phyloP scores from a whole-genome alignment of 2,888 invertebrate species.

The Aquatica leii region DNA sequence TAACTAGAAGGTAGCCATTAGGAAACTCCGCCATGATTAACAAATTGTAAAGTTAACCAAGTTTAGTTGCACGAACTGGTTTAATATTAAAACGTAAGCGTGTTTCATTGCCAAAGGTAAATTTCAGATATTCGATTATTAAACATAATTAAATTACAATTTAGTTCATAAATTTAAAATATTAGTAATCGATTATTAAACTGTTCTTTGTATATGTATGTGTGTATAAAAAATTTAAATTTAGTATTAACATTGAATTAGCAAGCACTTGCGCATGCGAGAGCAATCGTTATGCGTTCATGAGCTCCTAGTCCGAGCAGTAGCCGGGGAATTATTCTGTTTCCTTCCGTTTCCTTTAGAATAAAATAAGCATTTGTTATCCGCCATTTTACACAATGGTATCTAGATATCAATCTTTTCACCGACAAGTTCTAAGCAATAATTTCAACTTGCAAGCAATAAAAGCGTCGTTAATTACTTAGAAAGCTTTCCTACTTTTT shows the following conservation, averaged over 20 bases:
- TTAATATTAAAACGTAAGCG: constrained; percentile 27
- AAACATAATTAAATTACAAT: constrained; percentile 25
- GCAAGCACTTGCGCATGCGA: constrained; percentile 51
- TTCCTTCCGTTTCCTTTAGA: constrained; percentile 60
- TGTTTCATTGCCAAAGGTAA: constrained; percentile 27
- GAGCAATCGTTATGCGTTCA: constrained; percentile 50
- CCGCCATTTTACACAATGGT: constrained; percentile 57
- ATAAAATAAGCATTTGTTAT: constrained; percentile 55
- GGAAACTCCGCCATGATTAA: constrained; percentile 27
- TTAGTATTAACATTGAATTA: constrained; percentile 17
- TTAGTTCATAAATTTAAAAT: constrained; percentile 20
- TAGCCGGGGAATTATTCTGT: constrained; percentile 53
- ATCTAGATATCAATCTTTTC: constrained; percentile 49
- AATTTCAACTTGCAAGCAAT: constrained; percentile 45
- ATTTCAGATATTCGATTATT: constrained; percentile 25
- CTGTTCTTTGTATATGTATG: background rate
- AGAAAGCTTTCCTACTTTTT: constrained; percentile 23
- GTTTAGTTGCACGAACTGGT: constrained; percentile 21
- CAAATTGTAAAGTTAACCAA: constrained; percentile 25
- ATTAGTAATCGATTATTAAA: constrained; percentile 24
- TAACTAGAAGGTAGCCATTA: constrained; percentile 20
- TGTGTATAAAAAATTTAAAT: constrained; percentile 18
- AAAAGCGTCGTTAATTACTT: constrained; percentile 38
- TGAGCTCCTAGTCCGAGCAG: constrained; percentile 37
- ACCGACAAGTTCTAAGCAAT: constrained; percentile 51